Conservation (phyloP, 2,113 vertebrate genomes). For the Cromileptes altivelis region DNA sequence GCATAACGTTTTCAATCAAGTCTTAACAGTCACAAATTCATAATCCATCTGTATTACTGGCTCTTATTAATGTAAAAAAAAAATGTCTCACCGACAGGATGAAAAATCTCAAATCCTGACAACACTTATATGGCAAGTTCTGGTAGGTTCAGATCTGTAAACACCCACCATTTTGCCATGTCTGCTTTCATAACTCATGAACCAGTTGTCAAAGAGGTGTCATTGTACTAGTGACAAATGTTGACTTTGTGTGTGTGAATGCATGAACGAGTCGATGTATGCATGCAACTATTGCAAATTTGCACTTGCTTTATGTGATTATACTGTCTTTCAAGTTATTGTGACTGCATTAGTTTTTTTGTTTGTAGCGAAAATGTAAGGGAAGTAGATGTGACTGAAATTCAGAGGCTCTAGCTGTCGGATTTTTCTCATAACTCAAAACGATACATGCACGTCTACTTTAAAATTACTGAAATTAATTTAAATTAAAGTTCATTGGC, state of each 20-base stretch:
- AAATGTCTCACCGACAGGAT: conserved; percentile 36
- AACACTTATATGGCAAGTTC: conserved; percentile 35
- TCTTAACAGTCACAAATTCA: background rate
- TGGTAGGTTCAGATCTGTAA: conserved; percentile 35
- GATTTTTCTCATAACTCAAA: background rate
- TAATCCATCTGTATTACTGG: background rate
- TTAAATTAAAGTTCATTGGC: background rate
- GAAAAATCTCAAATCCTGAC: conserved; percentile 54
- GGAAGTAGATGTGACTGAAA: too few relatives aligned
- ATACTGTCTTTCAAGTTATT: background rate
- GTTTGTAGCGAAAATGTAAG: background rate
- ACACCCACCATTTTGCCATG: too few relatives aligned
- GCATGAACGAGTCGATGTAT: too few relatives aligned
- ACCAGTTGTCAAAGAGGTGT: too few relatives aligned
- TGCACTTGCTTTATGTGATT: background rate
- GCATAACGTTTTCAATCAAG: background rate
- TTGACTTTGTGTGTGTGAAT: too few relatives aligned
- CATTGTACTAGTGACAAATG: too few relatives aligned
- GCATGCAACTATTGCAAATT: too few relatives aligned
- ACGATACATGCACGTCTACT: background rate
- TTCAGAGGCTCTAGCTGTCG: too few relatives aligned
- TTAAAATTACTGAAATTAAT: background rate
- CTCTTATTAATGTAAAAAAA: background rate
- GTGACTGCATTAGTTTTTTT: background rate
- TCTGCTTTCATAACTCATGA: too few relatives aligned